Evolutionary conservation across 2,888 invertebrate genomes (phyloP).

Genomic region (Smittia sp.): DNA sequence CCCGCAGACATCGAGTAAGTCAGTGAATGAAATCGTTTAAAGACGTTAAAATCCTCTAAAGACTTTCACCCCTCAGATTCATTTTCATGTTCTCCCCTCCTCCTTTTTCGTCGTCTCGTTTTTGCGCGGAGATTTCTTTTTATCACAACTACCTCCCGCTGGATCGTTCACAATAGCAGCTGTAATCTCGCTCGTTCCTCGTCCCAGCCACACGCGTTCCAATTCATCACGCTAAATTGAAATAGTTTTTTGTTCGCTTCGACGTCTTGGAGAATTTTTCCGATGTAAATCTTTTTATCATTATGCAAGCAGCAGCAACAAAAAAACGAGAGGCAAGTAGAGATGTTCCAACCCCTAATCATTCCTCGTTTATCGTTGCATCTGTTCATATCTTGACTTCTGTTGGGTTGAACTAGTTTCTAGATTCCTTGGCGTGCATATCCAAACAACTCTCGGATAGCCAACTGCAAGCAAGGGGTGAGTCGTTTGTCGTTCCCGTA

Average conservation of each 20-base stretch:
- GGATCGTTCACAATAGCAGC: background rate
- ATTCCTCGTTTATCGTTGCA: constrained; percentile 21
- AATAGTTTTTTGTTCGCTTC: constrained; percentile 11
- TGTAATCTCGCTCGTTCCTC: background rate
- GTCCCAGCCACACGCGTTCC: constrained; percentile 5
- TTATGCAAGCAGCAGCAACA: background rate
- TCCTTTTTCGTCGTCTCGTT: background rate
- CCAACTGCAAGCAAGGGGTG: constrained; percentile 10
- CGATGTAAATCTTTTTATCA: background rate
- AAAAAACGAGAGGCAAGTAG: background rate
- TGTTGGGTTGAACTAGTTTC: background rate
- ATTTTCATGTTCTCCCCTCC: background rate
- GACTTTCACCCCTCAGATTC: constrained; percentile 8
- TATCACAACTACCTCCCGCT: constrained; percentile 8
- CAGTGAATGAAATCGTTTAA: background rate
- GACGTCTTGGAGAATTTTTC: background rate
- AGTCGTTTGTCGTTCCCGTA: background rate
- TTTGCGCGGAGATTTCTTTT: constrained; percentile 8
- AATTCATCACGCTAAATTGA: constrained; percentile 31
- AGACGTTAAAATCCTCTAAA: constrained; percentile 13
- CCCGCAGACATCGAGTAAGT: background rate
- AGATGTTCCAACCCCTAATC: background rate
- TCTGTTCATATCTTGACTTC: constrained; percentile 33
- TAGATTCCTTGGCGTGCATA: background rate
- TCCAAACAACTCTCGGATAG: background rate